A percentile compares a stretch with the other conserved stretches of the same genome.
Evolutionary conservation across 2,888 invertebrate species (phyloP).

Genomic region (Rhagium mordax): DNA sequence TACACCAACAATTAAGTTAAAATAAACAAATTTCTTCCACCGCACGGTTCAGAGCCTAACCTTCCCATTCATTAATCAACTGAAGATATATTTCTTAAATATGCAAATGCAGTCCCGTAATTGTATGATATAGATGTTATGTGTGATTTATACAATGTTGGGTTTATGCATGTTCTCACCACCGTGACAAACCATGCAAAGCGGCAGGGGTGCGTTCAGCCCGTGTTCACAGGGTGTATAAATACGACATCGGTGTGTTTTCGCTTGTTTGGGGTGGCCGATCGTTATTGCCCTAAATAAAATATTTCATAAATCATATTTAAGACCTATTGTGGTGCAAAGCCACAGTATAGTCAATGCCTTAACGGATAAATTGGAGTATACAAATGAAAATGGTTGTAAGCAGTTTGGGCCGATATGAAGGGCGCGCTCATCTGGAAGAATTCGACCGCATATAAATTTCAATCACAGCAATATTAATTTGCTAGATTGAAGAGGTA

Average conservation of each 20-base stretch:
- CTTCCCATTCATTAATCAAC: constrained; percentile 38
- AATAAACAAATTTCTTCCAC: background rate
- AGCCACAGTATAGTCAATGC: constrained; percentile 51
- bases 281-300: constrained; percentile 67
- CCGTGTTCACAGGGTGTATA: constrained; percentile 57
- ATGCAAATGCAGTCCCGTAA: constrained; percentile 46
- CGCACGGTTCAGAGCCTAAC: background rate
- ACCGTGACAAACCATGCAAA: constrained; percentile 54
- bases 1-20: background rate
- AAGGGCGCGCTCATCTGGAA: constrained; percentile 49
- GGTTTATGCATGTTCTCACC: constrained; percentile 54
- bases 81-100: constrained; percentile 50
- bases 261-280: constrained; percentile 66
- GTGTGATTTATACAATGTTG: constrained; percentile 53
- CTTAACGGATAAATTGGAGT: constrained; percentile 65
- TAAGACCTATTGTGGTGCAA: constrained; percentile 66
- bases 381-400: constrained; percentile 43
- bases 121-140: constrained; percentile 50
- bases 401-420: constrained; percentile 39
- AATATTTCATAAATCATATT: constrained; percentile 71
- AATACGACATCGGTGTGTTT: constrained; percentile 60
- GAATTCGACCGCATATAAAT: constrained; percentile 25
- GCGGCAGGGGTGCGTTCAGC: constrained; percentile 48
- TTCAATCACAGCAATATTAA: constrained; percentile 6
- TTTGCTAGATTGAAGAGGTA: background rate